Conservation (phyloP, 1,140 invertebrate species). For the Lucilia cuprina region DNA sequence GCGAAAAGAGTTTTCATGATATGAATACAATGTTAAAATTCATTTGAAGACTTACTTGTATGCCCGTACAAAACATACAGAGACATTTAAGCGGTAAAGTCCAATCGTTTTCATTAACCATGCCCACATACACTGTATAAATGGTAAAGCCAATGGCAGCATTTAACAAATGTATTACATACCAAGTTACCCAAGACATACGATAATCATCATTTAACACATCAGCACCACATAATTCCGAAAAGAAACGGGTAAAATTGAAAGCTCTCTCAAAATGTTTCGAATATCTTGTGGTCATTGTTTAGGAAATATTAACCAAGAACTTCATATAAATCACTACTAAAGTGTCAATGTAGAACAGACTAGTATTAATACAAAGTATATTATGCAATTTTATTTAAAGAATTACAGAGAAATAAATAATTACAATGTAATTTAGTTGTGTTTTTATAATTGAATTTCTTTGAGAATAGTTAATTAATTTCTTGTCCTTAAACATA, state of each 20-base stretch:
- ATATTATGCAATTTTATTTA: no score
- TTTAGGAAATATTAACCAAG: no score
- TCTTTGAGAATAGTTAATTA: no score
- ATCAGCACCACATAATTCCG: background rate
- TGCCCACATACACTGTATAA: background rate
- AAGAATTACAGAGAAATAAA: no score
- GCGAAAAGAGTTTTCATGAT: background rate
- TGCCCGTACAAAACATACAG: background rate
- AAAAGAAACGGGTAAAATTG: background rate
- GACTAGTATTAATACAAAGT: no score
- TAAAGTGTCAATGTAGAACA: no score
- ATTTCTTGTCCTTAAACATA: no score
- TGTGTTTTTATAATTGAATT: no score
- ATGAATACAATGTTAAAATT: background rate
- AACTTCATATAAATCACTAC: no score
- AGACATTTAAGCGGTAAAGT: background rate
- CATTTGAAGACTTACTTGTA: background rate
- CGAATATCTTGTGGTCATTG: background rate
- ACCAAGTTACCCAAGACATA: background rate
- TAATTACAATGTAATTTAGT: no score
- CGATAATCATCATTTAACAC: background rate
- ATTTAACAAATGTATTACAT: background rate
- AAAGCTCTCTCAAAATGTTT: background rate
- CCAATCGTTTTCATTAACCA: background rate
- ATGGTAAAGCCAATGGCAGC: background rate